Conservation (phyloP, 2,797 vertebrate genomes). For the Platalea minor region DNA sequence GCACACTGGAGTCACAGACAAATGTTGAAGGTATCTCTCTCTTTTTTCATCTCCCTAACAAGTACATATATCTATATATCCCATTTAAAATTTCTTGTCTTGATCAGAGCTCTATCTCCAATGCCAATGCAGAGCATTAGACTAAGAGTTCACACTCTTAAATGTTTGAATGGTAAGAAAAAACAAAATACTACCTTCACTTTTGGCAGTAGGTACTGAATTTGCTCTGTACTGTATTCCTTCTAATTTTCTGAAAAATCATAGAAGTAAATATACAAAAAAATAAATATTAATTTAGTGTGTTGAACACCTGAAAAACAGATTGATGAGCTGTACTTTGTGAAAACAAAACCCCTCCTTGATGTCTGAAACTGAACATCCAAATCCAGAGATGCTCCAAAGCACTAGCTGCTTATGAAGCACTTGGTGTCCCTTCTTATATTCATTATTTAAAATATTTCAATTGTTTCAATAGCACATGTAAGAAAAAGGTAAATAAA, state of each 20-base stretch:
- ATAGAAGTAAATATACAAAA: neutral
- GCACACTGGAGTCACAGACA: neutral
- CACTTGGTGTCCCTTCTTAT: neutral
- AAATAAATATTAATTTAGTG: neutral
- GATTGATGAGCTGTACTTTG: neutral
- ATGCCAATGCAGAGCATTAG: neutral
- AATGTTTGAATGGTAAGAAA: neutral
- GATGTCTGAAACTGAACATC: neutral
- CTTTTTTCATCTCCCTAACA: neutral
- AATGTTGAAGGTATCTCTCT: neutral
- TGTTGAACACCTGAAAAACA: neutral
- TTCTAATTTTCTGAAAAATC: neutral
- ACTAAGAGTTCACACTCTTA: neutral
- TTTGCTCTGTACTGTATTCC: neutral
- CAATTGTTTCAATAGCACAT: neutral
- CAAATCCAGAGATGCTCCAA: neutral
- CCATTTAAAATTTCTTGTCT: neutral
- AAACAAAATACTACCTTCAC: neutral
- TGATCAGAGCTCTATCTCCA: neutral
- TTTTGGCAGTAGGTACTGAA: neutral
- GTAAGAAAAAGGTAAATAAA: neutral
- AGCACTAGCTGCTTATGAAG: neutral
- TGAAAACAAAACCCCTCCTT: neutral
- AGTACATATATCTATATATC: neutral
- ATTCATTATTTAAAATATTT: neutral